Percentiles rank a stretch among this genome's conserved stretches.
Evolutionary conservation across 2,888 invertebrate genomes (phyloP).

Genomic region (Sisyra terminalis): DNA sequence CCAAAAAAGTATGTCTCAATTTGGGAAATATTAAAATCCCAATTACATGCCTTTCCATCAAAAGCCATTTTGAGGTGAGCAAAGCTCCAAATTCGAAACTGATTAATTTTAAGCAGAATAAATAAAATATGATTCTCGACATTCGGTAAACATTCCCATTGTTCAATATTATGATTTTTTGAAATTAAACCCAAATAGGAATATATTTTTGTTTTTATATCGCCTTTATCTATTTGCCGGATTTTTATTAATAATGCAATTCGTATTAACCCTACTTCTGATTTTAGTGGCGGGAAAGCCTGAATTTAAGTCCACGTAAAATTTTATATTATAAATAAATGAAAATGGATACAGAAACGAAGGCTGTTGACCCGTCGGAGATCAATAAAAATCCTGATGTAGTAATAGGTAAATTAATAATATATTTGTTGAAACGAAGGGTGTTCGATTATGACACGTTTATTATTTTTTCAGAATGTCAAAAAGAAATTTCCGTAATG

Average conservation of each 20-base stretch:
- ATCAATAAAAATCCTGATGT: constrained; percentile 43
- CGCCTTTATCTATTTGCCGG: not conserved
- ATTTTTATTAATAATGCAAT: not conserved
- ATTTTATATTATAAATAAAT: constrained; percentile 1
- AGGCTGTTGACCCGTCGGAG: constrained; percentile 34
- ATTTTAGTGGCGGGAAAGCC: constrained; percentile 8
- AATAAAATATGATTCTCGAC: no score
- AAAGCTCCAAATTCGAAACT: constrained; percentile 5
- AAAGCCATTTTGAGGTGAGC: constrained; percentile 8
- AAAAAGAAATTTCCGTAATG: constrained; percentile 55
- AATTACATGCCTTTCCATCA: not conserved
- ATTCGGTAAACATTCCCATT: no score
- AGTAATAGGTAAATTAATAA: constrained; percentile 33
- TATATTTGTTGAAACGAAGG: not conserved
- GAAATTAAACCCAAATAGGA: not conserved
- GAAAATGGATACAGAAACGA: constrained; percentile 11
- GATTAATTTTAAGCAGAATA: no score
- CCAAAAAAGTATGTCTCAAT: not conserved
- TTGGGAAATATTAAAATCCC: not conserved
- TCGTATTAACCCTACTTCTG: constrained; percentile 3
- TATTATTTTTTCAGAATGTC: constrained; percentile 39
- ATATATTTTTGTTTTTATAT: not conserved
- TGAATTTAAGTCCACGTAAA: not conserved
- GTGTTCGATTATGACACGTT: no score
- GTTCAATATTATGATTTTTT: no score